These are phyloP conservation scores for Petromus typicus DNA, from an alignment of 2,113 vertebrate species.

Conservation along the genomic window DNA sequence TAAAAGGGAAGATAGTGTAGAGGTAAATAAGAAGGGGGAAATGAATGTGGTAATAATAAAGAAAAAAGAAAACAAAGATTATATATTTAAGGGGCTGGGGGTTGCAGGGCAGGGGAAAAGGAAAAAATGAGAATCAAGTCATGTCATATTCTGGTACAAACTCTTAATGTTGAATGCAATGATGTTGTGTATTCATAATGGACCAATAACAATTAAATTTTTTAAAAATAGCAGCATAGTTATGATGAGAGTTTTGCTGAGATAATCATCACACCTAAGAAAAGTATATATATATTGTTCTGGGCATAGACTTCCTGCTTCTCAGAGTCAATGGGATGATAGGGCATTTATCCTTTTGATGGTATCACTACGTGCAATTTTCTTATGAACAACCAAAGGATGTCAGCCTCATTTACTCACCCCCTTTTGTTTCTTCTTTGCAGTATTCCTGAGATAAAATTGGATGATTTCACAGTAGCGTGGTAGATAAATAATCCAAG, in stretches of 20 bases:
- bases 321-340: neutral
- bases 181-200: too few relatives aligned
- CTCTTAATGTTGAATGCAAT: too few relatives aligned
- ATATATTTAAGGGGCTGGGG: too few relatives aligned
- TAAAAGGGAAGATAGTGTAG: too few relatives aligned
- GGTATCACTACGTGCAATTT: neutral
- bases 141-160: too few relatives aligned
- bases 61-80: too few relatives aligned
- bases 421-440: neutral
- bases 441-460: neutral
- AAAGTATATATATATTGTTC: rapidly evolving
- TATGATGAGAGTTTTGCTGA: neutral
- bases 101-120: too few relatives aligned
- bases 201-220: too few relatives aligned
- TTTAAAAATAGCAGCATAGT: neutral
- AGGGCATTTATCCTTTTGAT: neutral
- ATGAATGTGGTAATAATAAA: too few relatives aligned
- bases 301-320: neutral
- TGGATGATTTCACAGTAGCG: neutral
- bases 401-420: neutral
- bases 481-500: neutral
- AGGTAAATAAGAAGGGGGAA: too few relatives aligned
- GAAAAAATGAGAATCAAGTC: too few relatives aligned
- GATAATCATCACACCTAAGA: neutral
- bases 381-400: neutral